Percentiles rank a stretch among this genome's conserved stretches.
phyloP scores from a whole-genome alignment of 2,797 vertebrate species.

The Tenualosa thibaudeaui region DNA sequence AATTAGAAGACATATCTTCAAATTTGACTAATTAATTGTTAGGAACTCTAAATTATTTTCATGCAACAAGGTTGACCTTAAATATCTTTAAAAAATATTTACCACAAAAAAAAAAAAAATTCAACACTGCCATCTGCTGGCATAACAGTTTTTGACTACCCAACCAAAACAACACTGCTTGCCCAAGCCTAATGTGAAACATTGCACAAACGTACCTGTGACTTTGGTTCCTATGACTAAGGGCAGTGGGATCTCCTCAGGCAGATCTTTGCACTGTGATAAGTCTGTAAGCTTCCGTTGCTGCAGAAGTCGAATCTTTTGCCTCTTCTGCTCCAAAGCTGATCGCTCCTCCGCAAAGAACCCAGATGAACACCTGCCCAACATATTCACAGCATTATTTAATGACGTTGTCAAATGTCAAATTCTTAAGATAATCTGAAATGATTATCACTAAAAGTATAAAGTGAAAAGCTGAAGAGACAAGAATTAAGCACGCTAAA shows the following conservation, averaged over 20 bases:
- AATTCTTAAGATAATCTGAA: not conserved
- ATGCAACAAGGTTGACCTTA: not conserved
- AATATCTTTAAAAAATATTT: not conserved
- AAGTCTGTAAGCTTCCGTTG: conserved; percentile 82
- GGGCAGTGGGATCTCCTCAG: conserved; percentile 92
- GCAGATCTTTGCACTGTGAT: conserved; percentile 83
- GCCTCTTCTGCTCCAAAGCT: conserved; percentile 91
- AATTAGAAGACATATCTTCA: too few relatives aligned
- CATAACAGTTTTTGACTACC: not conserved
- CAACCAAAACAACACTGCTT: not conserved
- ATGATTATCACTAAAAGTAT: too few relatives aligned
- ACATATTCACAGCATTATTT: not conserved
- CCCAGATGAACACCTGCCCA: conserved; percentile 90
- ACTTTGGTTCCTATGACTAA: conserved; percentile 99
- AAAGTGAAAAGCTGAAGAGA: not conserved
- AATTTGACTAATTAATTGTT: too few relatives aligned
- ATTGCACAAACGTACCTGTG: conserved; percentile 72
- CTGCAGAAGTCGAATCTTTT: conserved; percentile 86
- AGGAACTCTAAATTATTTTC: not conserved
- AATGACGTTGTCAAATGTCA: too few relatives aligned
- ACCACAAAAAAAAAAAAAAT: not conserved
- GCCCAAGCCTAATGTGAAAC: not conserved
- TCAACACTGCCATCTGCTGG: conserved; percentile 1
- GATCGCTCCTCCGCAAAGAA: conserved; percentile 97
- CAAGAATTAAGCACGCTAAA: not conserved